A percentile compares a stretch with the other conserved stretches of the same genome.
phyloP scores from a whole-genome alignment of 2,113 vertebrate species.

The Carassius carassius region DNA sequence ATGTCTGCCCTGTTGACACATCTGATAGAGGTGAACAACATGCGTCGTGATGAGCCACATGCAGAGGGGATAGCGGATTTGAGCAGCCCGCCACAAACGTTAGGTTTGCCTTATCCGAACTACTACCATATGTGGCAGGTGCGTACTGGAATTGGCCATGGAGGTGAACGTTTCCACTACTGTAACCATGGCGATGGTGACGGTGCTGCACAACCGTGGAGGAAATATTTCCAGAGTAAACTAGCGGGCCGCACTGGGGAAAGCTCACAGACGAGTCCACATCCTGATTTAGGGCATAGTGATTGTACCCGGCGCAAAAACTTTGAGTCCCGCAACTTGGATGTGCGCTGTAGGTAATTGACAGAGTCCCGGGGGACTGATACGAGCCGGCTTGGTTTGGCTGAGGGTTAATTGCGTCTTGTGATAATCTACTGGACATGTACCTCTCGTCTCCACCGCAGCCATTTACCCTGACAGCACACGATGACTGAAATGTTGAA shows the following conservation, averaged over 20 bases:
- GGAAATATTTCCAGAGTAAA: conserved; percentile 91
- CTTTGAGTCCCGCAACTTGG: conserved; percentile 85
- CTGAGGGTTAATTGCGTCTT: conserved; percentile 79
- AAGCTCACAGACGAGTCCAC: conserved; percentile 85
- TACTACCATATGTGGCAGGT: conserved; percentile 84
- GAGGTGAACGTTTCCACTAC: conserved; percentile 79
- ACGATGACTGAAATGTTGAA: conserved; percentile 92
- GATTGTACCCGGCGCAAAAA: conserved; percentile 86
- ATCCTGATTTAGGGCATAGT: conserved; percentile 90
- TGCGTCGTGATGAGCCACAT: conserved; percentile 83
- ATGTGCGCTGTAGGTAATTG: conserved; percentile 85
- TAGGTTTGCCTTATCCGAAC: conserved; percentile 84
- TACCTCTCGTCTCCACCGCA: conserved; percentile 90
- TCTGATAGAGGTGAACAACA: conserved; percentile 89
- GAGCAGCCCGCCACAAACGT: conserved; percentile 80
- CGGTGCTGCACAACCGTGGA: conserved; percentile 82
- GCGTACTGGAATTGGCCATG: conserved; percentile 83
- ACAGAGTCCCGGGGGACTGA: conserved; percentile 81
- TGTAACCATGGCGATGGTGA: conserved; percentile 81
- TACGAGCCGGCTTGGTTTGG: conserved; percentile 82
- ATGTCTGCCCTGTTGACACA: conserved; percentile 87
- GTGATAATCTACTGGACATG: conserved; percentile 84
- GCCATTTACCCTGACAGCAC: conserved; percentile 86
- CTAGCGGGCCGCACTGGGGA: conserved; percentile 85
- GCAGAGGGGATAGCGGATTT: conserved; percentile 87